Evolutionary conservation across 2,113 vertebrate genomes (phyloP), one percentile per base, ranked within the genome.

Genomic region (Amazona vittata): DNA sequence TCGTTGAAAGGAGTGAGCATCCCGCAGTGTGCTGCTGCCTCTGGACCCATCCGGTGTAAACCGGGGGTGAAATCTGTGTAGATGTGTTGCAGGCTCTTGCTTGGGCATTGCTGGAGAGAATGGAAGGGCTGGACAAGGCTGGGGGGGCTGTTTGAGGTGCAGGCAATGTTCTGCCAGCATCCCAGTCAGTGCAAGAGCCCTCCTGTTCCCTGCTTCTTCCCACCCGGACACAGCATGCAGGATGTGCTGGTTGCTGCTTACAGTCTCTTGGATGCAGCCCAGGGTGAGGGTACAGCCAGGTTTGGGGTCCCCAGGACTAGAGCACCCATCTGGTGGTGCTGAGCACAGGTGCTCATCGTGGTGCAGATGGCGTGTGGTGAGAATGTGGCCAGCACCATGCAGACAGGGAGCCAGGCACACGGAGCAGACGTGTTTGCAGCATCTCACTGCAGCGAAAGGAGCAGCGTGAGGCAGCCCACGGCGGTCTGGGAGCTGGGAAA

Each of bases 371-470:
- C 41, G 24, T 59, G 59, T 4, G 12, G 53, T 22, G 78, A 74
- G 74, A 26, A 74, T 24, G 59, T 41, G 77, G 83, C 70, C 4
- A 14, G 43, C n/a, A 26, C 59, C 12, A 69, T 20, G 33, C 75
- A 20, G 86, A 8, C 13, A 62, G 19, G 68, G 63, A 63, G 77
- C 69, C 62, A 44, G 47, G 87, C 9, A 52, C 2, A 41, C 2
- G 33, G 31, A 78, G 89, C 94, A 91, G 90, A 39, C 43, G 83
- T 16, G 87, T 93, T 71, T 71, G 92, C 90, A 57, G 92, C 68
- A 37, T 79, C 57, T 93, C 21, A 73, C 83, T 41, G 95, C 89
- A 57, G 95, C 50, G 5, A 94, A 90, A 94, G 46, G 95, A 94
- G 94, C 94, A 94, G 83, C 64, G 49, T 44, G 41, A 39, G 81